These are phyloP conservation scores for Dolichoris vasculosae DNA, from an alignment of 1,140 invertebrate species.

Conservation along the genomic window DNA sequence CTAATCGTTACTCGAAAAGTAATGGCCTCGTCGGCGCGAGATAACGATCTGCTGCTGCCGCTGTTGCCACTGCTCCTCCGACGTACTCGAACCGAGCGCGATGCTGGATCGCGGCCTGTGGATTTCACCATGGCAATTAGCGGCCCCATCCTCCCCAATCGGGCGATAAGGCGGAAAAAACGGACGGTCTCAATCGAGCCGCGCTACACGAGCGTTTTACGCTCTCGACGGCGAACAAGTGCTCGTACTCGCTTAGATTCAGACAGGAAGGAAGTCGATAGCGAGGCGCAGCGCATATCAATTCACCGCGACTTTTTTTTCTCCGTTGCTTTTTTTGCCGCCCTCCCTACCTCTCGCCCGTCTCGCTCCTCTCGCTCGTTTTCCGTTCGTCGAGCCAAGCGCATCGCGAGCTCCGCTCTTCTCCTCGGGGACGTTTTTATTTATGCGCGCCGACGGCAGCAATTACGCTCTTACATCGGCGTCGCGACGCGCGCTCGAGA, in stretches of 20 bases:
- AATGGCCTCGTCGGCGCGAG: not conserved
- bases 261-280: conserved; percentile 15
- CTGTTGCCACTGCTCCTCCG: no score
- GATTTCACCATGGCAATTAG: not conserved
- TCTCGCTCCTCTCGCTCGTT: not conserved
- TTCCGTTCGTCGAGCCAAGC: not conserved
- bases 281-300: not conserved
- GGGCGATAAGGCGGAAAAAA: no score
- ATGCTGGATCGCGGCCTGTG: not conserved
- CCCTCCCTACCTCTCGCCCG: not conserved
- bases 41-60: not conserved
- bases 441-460: not conserved
- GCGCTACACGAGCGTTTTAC: not conserved
- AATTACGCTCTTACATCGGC: not conserved
- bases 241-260: not conserved
- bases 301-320: not conserved
- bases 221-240: not conserved
- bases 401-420: not conserved
- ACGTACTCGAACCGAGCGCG: not conserved
- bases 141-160: not conserved
- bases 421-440: conserved; percentile 7
- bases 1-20: conserved; percentile 9
- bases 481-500: not conserved
- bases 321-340: not conserved
- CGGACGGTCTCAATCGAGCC: no score